These are phyloP conservation scores for Corythornis leucogaster DNA, from an alignment of 2,797 vertebrate species.

Conservation along the genomic window DNA sequence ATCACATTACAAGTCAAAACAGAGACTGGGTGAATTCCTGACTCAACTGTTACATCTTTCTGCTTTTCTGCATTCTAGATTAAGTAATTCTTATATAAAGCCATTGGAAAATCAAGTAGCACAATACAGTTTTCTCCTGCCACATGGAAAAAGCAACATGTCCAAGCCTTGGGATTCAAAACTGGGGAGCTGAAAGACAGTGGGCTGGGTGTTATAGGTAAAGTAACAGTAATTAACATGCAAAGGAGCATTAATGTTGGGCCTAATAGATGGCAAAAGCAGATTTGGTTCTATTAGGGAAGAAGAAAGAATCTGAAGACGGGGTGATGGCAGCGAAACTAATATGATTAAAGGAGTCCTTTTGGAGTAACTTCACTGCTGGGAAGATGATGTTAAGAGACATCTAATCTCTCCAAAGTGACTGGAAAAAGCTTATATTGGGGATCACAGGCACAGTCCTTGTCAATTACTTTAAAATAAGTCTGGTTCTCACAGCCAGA, in stretches of 20 bases:
- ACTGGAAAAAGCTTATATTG: slow-evolving; percentile 58
- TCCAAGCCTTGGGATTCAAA: not conserved
- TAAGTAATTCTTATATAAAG: not conserved
- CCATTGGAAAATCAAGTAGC: not conserved
- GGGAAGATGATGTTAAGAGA: slow-evolving; percentile 60
- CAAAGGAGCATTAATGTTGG: slow-evolving; percentile 55
- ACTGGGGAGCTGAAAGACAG: not conserved
- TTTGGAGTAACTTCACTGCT: slow-evolving; percentile 50
- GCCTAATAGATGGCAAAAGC: slow-evolving; percentile 61
- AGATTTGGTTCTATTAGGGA: slow-evolving; percentile 55
- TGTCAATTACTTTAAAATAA: slow-evolving; percentile 55
- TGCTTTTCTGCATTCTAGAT: not conserved
- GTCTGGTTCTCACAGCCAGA: slow-evolving; percentile 59
- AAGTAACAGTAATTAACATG: slow-evolving; percentile 44
- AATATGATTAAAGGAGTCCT: slow-evolving; percentile 65
- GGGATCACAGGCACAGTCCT: slow-evolving; percentile 51
- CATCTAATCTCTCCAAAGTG: slow-evolving; percentile 69
- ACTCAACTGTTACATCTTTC: not conserved
- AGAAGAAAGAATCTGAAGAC: slow-evolving; percentile 53
- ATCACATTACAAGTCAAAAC: not conserved
- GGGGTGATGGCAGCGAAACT: slow-evolving; percentile 53
- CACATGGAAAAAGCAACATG: not conserved
- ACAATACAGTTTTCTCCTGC: not conserved
- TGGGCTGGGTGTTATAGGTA: not conserved
- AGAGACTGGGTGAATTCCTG: not conserved